Percentiles rank a stretch among this genome's conserved stretches.
phyloP scores from a whole-genome alignment of 64 coral and sea anemone species.

The Hydrozoanthus tunicans region DNA sequence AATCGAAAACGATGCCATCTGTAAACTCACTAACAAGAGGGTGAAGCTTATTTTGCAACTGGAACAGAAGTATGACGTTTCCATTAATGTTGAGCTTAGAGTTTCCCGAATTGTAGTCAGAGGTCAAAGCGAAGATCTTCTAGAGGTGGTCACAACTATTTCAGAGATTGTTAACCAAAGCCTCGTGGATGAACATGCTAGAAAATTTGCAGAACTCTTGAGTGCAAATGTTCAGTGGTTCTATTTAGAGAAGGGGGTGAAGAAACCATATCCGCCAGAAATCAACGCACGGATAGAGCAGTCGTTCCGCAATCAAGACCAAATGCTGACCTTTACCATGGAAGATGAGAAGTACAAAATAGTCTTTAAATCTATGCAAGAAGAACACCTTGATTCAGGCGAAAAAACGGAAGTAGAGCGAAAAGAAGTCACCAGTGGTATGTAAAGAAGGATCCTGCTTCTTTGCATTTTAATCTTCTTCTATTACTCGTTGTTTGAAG shows the following conservation, averaged over 20 bases:
- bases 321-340: conserved; percentile 24
- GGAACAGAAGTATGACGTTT: conserved; percentile 4
- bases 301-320: conserved; percentile 5
- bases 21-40: conserved; percentile 43
- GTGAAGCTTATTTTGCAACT: conserved; percentile 15
- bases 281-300: conserved; percentile 32
- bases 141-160: conserved; percentile 38
- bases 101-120: conserved; percentile 24
- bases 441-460: background rate
- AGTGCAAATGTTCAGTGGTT: conserved; percentile 19
- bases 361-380: background rate
- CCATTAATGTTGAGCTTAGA: conserved; percentile 42
- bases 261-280: background rate
- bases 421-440: conserved; percentile 16
- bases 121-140: conserved; percentile 1
- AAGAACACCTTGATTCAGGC: background rate
- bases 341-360: background rate
- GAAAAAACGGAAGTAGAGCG: background rate
- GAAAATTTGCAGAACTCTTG: conserved; percentile 2
- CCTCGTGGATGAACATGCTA: background rate
- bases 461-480: no score
- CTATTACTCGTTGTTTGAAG: no score
- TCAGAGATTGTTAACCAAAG: background rate
- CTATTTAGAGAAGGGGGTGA: background rate
- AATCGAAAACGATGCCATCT: conserved; percentile 48